phyloP scores from a whole-genome alignment of 2,888 invertebrate genomes.

The Acanthosepion pharaonis region DNA sequence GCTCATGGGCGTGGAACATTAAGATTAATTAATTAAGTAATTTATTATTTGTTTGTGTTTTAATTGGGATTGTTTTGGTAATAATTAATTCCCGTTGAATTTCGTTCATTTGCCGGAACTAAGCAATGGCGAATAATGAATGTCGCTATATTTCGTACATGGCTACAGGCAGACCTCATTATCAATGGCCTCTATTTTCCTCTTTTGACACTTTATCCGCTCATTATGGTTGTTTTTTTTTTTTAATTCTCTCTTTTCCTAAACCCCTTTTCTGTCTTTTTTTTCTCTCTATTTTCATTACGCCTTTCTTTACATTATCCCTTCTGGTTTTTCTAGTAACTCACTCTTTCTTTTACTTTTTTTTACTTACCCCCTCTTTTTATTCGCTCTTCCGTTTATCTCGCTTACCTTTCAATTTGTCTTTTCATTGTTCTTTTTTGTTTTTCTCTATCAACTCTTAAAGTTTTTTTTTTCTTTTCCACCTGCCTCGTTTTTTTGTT shows the following conservation, averaged over 20 bases:
- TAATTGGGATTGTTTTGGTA: constrained; percentile 1
- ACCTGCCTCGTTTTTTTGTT: neutral
- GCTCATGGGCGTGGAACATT: neutral
- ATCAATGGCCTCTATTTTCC: neutral
- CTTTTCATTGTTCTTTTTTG: neutral
- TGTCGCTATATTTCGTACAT: neutral
- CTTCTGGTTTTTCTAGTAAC: neutral
- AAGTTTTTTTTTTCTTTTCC: neutral
- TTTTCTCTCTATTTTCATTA: neutral
- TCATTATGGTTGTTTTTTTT: neutral
- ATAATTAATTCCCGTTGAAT: constrained; percentile 1
- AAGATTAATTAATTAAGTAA: constrained; percentile 17
- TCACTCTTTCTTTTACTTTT: neutral
- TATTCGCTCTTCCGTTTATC: neutral
- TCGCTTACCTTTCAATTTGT: neutral
- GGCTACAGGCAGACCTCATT: neutral
- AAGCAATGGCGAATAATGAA: neutral
- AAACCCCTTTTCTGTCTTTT: neutral
- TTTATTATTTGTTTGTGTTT: neutral
- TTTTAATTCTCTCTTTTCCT: neutral
- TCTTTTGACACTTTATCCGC: no score
- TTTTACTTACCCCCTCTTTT: neutral
- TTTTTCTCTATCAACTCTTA: neutral
- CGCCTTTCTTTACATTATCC: neutral
- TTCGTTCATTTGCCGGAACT: constrained; percentile 9